Conservation (phyloP, 2,888 invertebrate genomes). For the Drosophila neonasuta region DNA sequence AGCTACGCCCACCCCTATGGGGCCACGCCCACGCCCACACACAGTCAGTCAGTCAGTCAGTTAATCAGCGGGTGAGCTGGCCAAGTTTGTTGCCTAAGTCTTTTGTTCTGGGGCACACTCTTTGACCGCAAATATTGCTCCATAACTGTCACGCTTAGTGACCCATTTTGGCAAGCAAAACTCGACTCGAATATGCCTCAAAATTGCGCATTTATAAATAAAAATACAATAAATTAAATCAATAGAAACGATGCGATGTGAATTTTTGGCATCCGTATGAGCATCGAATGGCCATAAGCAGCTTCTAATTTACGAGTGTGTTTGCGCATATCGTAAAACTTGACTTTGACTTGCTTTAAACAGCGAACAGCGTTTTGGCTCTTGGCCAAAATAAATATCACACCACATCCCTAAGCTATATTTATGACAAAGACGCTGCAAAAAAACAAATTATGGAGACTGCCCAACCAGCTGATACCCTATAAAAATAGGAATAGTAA, state of each 20-base stretch:
- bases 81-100: constrained; percentile 64
- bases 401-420: constrained; percentile 32
- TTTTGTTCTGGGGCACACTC: constrained; percentile 58
- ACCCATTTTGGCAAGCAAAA: constrained; percentile 64
- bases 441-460: constrained; percentile 3
- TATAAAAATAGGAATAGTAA: neutral
- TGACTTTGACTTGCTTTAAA: constrained; percentile 72
- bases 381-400: constrained; percentile 37
- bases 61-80: neutral
- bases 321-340: constrained; percentile 62
- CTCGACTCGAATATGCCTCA: constrained; percentile 33
- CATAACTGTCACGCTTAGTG: constrained; percentile 74
- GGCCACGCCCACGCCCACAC: constrained; percentile 15
- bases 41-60: constrained; percentile 8
- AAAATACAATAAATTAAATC: constrained; percentile 63
- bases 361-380: constrained; percentile 46
- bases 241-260: constrained; percentile 12
- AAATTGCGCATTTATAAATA: constrained; percentile 71
- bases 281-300: constrained; percentile 58
- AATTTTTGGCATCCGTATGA: constrained; percentile 19
- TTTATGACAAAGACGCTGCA: constrained; percentile 37
- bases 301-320: constrained; percentile 58
- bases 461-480: neutral
- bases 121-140: constrained; percentile 63
- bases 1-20: constrained; percentile 18